Evolutionary conservation across 2,888 invertebrate species (phyloP).

Genomic region (Byasa hedistus): DNA sequence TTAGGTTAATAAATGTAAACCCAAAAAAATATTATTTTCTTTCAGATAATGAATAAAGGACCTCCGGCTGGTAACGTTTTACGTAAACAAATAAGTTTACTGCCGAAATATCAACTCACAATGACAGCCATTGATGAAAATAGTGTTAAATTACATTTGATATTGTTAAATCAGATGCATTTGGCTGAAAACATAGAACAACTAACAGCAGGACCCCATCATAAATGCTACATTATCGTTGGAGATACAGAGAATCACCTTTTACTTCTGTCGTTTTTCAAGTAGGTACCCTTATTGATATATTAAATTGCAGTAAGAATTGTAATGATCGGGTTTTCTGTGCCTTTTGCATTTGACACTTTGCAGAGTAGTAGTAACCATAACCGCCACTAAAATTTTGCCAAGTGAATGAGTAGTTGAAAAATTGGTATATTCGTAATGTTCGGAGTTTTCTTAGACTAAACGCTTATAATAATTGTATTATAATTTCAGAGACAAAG

Average conservation of each 20-base stretch:
- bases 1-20: background rate
- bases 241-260: constrained; percentile 84
- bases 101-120: constrained; percentile 82
- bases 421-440: background rate
- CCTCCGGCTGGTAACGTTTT: constrained; percentile 86
- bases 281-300: constrained; percentile 67
- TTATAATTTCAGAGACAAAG: constrained; percentile 59
- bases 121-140: constrained; percentile 55
- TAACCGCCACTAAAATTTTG: too few relatives aligned
- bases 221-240: constrained; percentile 80
- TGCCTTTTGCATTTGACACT: background rate
- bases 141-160: constrained; percentile 56
- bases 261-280: constrained; percentile 76
- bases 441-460: background rate
- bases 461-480: background rate
- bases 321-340: background rate
- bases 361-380: too few relatives aligned
- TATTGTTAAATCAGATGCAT: constrained; percentile 65
- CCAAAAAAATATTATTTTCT: background rate
- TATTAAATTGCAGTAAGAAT: background rate
- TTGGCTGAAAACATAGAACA: constrained; percentile 63
- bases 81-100: constrained; percentile 79
- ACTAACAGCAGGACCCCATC: constrained; percentile 72
- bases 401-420: too few relatives aligned
- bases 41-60: constrained; percentile 85